Evolutionary conservation across 2,113 vertebrate genomes (phyloP).

Genomic region (Pygoscelis adeliae): DNA sequence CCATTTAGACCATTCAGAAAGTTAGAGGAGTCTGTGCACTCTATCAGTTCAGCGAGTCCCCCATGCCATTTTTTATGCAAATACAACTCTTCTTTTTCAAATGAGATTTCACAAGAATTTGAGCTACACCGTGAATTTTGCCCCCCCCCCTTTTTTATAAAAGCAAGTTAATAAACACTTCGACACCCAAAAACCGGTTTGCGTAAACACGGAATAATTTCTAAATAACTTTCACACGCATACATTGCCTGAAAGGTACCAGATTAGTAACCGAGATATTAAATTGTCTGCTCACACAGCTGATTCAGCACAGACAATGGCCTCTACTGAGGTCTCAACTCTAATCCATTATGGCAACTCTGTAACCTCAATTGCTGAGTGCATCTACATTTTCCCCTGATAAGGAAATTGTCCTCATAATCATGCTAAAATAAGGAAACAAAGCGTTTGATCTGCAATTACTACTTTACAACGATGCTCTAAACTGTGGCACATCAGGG

Average conservation of each 20-base stretch:
- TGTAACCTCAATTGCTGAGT: not conserved
- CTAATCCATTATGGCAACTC: not conserved
- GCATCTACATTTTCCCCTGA: not conserved
- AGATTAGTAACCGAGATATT: not conserved
- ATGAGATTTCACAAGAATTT: not conserved
- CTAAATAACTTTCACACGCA: not conserved
- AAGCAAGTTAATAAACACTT: not conserved
- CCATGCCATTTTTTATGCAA: not conserved
- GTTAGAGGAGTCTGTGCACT: not conserved
- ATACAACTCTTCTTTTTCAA: not conserved
- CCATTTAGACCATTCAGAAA: not conserved
- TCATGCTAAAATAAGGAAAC: not conserved
- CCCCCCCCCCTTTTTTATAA: rapidly evolving
- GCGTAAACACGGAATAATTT: not conserved
- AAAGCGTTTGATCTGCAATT: not conserved
- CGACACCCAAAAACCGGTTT: not conserved
- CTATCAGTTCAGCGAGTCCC: not conserved
- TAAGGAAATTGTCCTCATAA: not conserved
- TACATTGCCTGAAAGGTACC: not conserved
- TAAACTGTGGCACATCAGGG: not conserved
- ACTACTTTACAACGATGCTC: not conserved
- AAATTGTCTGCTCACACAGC: not conserved
- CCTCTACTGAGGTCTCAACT: not conserved
- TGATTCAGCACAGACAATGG: not conserved
- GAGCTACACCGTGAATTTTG: not conserved